Evolutionary conservation across 2,888 invertebrate species (phyloP).

Genomic region (Biston stratarius): DNA sequence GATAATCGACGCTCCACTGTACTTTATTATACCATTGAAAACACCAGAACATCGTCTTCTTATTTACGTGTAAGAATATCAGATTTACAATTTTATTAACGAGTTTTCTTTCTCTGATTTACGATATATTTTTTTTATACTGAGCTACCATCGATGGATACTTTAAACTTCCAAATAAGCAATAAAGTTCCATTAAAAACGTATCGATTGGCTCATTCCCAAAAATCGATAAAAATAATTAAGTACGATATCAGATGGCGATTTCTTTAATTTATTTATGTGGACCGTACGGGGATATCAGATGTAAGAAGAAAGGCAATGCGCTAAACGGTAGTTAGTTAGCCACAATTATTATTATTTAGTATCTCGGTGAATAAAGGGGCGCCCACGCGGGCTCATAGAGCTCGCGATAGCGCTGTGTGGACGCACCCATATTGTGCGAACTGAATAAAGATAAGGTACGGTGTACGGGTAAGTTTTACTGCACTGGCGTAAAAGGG

Average conservation of each 20-base stretch:
- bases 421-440: slow-evolving; percentile 47
- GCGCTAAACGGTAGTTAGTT: slow-evolving; percentile 85
- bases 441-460: too few relatives aligned
- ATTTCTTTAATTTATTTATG: slow-evolving; percentile 47
- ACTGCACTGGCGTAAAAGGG: too few relatives aligned
- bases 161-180: slow-evolving; percentile 22
- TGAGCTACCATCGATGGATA: background rate
- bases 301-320: slow-evolving; percentile 65
- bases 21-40: too few relatives aligned
- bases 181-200: slow-evolving; percentile 29
- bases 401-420: slow-evolving; percentile 42
- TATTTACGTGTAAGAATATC: too few relatives aligned
- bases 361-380: slow-evolving; percentile 76
- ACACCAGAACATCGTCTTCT: too few relatives aligned
- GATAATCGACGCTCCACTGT: too few relatives aligned
- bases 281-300: slow-evolving; percentile 64
- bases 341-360: slow-evolving; percentile 83
- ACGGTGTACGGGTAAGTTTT: too few relatives aligned
- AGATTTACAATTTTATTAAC: too few relatives aligned
- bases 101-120: too few relatives aligned
- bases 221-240: slow-evolving; percentile 36
- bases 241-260: slow-evolving; percentile 40
- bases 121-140: background rate
- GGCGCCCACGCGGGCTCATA: slow-evolving; percentile 69
- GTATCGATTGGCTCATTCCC: slow-evolving; percentile 23